Conservation (phyloP, 2,113 vertebrate species). For the Aptenodytes patagonicus region DNA sequence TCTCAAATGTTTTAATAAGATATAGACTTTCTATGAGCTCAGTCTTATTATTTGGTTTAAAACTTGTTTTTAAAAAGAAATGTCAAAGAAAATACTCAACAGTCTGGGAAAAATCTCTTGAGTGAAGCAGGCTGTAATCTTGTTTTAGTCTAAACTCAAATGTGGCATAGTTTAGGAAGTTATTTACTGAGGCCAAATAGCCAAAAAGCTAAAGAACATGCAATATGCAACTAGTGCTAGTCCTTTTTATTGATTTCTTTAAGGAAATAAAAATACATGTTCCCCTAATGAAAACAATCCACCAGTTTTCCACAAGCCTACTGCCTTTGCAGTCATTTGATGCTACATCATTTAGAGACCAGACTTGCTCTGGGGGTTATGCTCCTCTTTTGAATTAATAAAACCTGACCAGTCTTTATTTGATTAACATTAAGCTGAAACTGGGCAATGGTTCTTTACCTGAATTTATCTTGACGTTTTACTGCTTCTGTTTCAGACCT, state of each 20-base stretch:
- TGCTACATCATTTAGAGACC: not conserved
- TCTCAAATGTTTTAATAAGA: not conserved
- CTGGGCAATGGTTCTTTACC: not conserved
- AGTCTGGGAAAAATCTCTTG: not conserved
- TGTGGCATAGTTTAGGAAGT: not conserved
- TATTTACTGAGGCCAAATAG: not conserved
- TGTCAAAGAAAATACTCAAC: not conserved
- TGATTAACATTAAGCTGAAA: not conserved
- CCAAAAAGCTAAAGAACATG: not conserved
- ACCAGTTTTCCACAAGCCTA: not conserved
- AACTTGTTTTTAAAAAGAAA: not conserved
- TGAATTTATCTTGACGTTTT: not conserved
- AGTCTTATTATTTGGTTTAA: not conserved
- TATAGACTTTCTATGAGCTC: not conserved
- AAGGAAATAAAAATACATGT: not conserved
- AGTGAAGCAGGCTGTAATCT: not conserved
- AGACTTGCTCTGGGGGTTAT: not conserved
- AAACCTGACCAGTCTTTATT: not conserved
- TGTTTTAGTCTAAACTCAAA: not conserved
- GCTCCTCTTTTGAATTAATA: not conserved
- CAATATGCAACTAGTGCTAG: not conserved
- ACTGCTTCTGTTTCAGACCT: not conserved
- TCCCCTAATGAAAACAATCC: not conserved
- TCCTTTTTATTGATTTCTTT: not conserved
- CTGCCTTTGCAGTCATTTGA: not conserved